Evolutionary conservation across 2,888 invertebrate genomes (phyloP).

Genomic region (Ptychoptera albimana): DNA sequence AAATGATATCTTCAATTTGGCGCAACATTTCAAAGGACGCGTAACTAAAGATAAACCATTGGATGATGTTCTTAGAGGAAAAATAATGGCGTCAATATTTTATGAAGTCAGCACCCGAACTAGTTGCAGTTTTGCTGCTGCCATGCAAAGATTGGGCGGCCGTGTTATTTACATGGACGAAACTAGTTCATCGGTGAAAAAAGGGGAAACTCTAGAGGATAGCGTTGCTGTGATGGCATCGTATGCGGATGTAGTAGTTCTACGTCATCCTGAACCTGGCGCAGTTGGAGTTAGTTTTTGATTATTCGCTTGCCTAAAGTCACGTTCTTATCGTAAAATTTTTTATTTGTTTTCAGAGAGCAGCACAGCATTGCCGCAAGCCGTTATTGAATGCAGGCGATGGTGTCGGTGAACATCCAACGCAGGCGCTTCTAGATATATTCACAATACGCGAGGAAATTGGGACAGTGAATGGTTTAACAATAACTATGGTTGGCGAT

Average conservation of each 20-base stretch:
- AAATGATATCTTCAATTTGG: conserved; percentile 87
- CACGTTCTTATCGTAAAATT: neutral
- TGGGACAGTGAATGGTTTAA: conserved; percentile 93
- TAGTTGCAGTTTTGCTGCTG: conserved; percentile 87
- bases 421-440: conserved; percentile 91
- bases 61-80: conserved; percentile 77
- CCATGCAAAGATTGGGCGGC: conserved; percentile 93
- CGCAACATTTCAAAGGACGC: conserved; percentile 68
- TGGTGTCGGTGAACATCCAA: conserved; percentile 93
- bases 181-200: conserved; percentile 81
- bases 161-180: conserved; percentile 82
- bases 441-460: conserved; percentile 98
- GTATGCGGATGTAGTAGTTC: conserved; percentile 84
- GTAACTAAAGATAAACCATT: conserved; percentile 70
- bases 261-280: conserved; percentile 86
- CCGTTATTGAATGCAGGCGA: conserved; percentile 98
- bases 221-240: conserved; percentile 76
- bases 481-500: conserved; percentile 96
- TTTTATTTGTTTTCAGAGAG: conserved; percentile 39
- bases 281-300: conserved; percentile 60
- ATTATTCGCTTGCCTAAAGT: neutral
- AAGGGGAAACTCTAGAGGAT: conserved; percentile 91
- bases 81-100: conserved; percentile 90
- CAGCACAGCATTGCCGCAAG: conserved; percentile 66
- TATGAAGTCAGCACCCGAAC: conserved; percentile 97